Evolutionary conservation across 2,797 vertebrate genomes (phyloP).

Genomic region (Anabacerthia variegaticeps): DNA sequence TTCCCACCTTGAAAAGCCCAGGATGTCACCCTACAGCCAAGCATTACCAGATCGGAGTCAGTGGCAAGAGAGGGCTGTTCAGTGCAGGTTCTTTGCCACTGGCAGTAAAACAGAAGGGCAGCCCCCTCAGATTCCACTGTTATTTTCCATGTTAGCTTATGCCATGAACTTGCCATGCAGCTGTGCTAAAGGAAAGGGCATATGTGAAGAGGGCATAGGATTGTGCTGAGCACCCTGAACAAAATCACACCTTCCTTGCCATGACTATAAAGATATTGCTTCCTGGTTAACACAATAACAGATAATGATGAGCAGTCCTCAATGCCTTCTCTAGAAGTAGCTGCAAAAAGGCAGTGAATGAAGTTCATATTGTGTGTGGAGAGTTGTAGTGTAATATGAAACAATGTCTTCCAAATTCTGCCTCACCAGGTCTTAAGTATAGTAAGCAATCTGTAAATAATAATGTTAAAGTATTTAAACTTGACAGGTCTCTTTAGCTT

Average conservation of each 20-base stretch:
- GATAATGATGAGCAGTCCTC: not conserved
- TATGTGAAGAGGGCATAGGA: fast-evolving
- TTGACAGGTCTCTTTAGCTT: not conserved
- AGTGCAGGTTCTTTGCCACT: fast-evolving
- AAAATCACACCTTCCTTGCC: not conserved
- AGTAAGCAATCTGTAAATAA: not conserved
- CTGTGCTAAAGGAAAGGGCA: not conserved
- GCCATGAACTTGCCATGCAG: not conserved
- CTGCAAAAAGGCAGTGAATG: not conserved
- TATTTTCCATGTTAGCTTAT: fast-evolving
- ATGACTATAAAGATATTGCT: fast-evolving
- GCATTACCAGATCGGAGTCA: not conserved
- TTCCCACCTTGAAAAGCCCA: not conserved
- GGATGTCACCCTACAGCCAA: too few relatives aligned
- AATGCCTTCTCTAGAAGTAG: not conserved
- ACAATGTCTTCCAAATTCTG: not conserved
- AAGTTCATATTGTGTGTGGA: not conserved
- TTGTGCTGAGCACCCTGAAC: not conserved
- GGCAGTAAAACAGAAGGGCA: not conserved
- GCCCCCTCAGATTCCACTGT: not conserved
- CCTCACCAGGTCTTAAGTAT: not conserved
- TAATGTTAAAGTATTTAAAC: not conserved
- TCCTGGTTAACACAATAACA: fast-evolving
- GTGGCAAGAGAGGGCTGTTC: not conserved
- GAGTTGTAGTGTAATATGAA: not conserved